These are phyloP conservation scores for Dryobota labecula DNA, from an alignment of 2,888 invertebrate species.

Conservation along the genomic window DNA sequence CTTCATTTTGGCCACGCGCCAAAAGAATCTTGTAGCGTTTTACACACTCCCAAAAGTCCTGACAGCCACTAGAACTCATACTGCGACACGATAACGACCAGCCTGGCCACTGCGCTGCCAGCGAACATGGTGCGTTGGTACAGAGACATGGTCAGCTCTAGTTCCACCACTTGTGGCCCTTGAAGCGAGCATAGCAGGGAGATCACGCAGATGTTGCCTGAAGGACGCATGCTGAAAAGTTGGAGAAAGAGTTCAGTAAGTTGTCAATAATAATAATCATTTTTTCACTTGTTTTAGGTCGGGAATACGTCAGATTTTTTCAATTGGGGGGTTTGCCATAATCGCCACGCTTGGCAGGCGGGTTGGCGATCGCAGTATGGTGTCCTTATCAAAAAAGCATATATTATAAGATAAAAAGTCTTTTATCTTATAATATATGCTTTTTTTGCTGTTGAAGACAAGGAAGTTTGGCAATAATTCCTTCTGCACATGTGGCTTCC, in stretches of 20 bases:
- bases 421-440: too few relatives aligned
- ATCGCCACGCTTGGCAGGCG: too few relatives aligned
- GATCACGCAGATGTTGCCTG: conserved; percentile 93
- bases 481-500: too few relatives aligned
- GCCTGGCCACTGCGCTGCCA: conserved; percentile 95
- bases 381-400: too few relatives aligned
- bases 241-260: not conserved
- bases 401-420: too few relatives aligned
- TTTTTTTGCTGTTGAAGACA: too few relatives aligned
- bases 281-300: too few relatives aligned
- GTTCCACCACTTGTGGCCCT: conserved; percentile 97
- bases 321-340: too few relatives aligned
- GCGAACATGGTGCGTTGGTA: conserved; percentile 93
- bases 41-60: not conserved
- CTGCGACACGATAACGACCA: conserved; percentile 96
- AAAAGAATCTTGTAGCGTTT: not conserved
- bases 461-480: too few relatives aligned
- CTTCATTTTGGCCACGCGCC: too few relatives aligned
- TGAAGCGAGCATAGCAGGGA: conserved; percentile 93
- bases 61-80: conserved; percentile 90
- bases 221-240: conserved; percentile 88
- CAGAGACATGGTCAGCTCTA: conserved; percentile 96
- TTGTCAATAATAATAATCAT: not conserved
- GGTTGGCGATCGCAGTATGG: too few relatives aligned
- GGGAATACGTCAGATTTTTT: too few relatives aligned